Evolutionary conservation across 2,113 vertebrate species (phyloP), one percentile per base, ranked within the genome.

Genomic region (Gymnarchus niloticus): DNA sequence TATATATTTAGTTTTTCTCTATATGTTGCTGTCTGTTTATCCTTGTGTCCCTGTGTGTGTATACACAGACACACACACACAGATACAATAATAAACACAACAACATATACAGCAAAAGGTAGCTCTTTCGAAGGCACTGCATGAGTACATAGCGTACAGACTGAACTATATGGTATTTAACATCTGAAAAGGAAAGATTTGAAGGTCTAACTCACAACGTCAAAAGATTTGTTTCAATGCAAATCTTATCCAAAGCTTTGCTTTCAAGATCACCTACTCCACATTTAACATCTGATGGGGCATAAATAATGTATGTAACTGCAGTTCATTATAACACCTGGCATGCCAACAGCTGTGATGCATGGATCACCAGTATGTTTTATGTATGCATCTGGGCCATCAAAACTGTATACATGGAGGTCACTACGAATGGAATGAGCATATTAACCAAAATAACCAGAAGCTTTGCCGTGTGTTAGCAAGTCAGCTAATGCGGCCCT

Each of bases 401-500:
- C 25, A 83, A 84, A 87, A 85, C 65, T 52, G 44, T 25, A 49
- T 61, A 61, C 28, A 48, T 61, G 46, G 37, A 54, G 44, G 59
- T 41, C 48, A 81, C 57, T 83, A 78, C 51, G 83, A 84, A 87
- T 84, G 86, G 85, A 87, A 87, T 54, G 61, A 85, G 86, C 88
- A 51, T 85, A 41, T 37, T 85, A 87, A 89, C 83, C 85, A 85
- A 87, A 88, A 87, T 87, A 88, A 82, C 56, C 52, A 56, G 51
- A 85, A 82, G 4, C 81, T 37, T 83, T 81, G 84, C 41, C 84
- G 49, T 87, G 84, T 89, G 87, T 86, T 81, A 88, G 89, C 89
- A 94, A 93, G 93, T 93, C 93, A 92, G 92, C 93, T 89, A 91
- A 92, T 92, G 93, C 91, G 90, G 89, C 89, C 91, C 91, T 91